Evolutionary conservation across 2,113 vertebrate species (phyloP), one percentile per base, ranked within the genome.

Genomic region (Paracanthobrama guichenoti): DNA sequence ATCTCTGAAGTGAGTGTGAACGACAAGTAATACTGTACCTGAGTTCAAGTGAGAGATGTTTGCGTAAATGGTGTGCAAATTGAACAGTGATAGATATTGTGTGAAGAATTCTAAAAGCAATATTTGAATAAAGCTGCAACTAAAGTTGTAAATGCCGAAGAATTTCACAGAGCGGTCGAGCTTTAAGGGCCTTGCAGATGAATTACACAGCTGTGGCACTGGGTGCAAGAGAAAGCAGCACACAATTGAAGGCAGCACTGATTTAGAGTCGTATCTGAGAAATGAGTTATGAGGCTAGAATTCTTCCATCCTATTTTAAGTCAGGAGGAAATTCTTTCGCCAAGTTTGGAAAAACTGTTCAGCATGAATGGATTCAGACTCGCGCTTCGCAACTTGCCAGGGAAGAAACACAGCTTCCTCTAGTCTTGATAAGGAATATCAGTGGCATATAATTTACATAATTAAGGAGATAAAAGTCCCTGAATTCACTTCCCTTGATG

Each of bases 361-460:
- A 76, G 82, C 76, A 10, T 44, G 85, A 60, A 83, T 78, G 82
- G 53, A 57, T 82, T 62, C 78, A 80, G 35, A 31, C 53, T 67
- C 50, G 20, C 24, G 16, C 48, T 53, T 20, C 26, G 24, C 24
- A 57, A 50, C 20, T 48, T 67, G n/a, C 46, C 82, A 39, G 12
- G 46, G 4, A 67, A 81, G 76, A 69, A 69, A 42, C 81, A 59
- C 26, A 53, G 42, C 78, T 76, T 84, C 42, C 44, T 85, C 81
- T 80, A 6, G 78, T 81, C 83, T 91, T 89, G 87, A 92, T 87
- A 88, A 90, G 75, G 87, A 90, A 90, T 92, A 90, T 93, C 89
- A 89, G 72, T 87, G 85, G 90, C 89, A 87, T 93, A 85, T 90
- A 83, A 92, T 94, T 92, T 91, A 71, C 91, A 92, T 93, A 93